Base-by-base conservation (phyloP, 2,888 invertebrate species). In the Hyposoter dolosus region DNA sequence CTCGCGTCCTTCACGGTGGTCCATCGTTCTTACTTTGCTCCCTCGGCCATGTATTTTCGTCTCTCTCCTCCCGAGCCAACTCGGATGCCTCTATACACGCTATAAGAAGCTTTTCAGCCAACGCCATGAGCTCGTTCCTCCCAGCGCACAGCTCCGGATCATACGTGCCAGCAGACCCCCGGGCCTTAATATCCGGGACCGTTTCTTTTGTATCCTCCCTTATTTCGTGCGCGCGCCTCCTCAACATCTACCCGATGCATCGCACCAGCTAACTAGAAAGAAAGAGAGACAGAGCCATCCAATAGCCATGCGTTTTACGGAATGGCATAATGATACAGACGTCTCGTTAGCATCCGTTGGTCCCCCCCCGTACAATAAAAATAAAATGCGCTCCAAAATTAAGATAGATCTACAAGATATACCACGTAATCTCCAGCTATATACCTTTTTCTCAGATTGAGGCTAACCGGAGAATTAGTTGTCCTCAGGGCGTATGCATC, bases 261-360 rank as follows among this genome's bases (percentile, higher is more conserved):
- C 81, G 6, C 35, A 35, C 40, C 40, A 45, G 40, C 40, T 68
- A 74, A 32, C 56, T 60, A 60, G 28, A 23, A 23, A n/a, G n/a
- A 17, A 45, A 77, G 53, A 65, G 75, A 72, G 9, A 71, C 15
- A 45, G 75, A 35, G 17, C 23, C 56, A 60, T 72, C 68, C 63
- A 50, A 80, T 68, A 85, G 68, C 83, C 80, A 84, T 83, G 88
- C 88, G 89, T 88, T 90, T 88, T 87, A 88, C 88, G 82, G 84
- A 85, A 89, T 88, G 90, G 89, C 89, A 92, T 93, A 93, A 92
- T 93, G 92, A 93, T 93, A 93, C 93, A 93, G 93, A 93, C 92
- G 91, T 93, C 93, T 93, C 92, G 92, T 93, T 93, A 93, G 91
- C 83, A 87, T 83, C 90, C 89, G 88, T 72, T 65, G 78, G 81